A percentile compares a stretch with the other conserved stretches of the same genome.
Evolutionary conservation across 2,113 vertebrate genomes (phyloP).

Genomic region (Gorsachius goisagi): DNA sequence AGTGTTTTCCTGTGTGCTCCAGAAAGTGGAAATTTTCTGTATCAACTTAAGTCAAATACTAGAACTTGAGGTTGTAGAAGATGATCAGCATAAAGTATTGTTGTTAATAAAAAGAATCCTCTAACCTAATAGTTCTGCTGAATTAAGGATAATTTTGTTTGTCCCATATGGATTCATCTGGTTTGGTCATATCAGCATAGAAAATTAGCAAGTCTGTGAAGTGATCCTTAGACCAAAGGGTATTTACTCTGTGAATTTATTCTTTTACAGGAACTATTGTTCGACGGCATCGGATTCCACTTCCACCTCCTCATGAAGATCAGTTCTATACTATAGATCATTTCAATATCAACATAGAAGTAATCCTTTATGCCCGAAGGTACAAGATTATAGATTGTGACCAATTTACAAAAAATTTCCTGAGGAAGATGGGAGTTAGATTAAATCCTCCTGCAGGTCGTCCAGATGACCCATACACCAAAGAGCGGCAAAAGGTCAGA

Average conservation of each 20-base stretch:
- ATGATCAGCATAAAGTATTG: not conserved
- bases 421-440: slow-evolving; percentile 83
- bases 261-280: slow-evolving; percentile 81
- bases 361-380: slow-evolving; percentile 80
- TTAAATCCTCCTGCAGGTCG: slow-evolving; percentile 67
- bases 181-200: not conserved
- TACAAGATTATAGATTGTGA: slow-evolving; percentile 88
- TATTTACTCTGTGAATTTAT: not conserved
- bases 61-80: not conserved
- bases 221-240: not conserved
- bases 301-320: slow-evolving; percentile 85
- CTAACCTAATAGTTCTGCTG: not conserved
- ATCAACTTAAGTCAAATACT: not conserved
- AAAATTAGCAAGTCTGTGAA: not conserved
- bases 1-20: not conserved
- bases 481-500: slow-evolving; percentile 76
- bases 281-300: slow-evolving; percentile 84
- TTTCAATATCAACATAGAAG: slow-evolving; percentile 87
- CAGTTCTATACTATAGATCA: slow-evolving; percentile 84
- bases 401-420: slow-evolving; percentile 84
- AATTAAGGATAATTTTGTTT: not conserved
- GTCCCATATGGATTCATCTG: not conserved
- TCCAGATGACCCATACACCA: slow-evolving; percentile 84
- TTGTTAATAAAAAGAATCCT: not conserved
- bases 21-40: not conserved